A percentile compares a stretch with the other conserved stretches of the same genome.
These are phyloP conservation scores for Lepus americanus DNA, from an alignment of 2,113 vertebrate genomes.

Conservation along the genomic window DNA sequence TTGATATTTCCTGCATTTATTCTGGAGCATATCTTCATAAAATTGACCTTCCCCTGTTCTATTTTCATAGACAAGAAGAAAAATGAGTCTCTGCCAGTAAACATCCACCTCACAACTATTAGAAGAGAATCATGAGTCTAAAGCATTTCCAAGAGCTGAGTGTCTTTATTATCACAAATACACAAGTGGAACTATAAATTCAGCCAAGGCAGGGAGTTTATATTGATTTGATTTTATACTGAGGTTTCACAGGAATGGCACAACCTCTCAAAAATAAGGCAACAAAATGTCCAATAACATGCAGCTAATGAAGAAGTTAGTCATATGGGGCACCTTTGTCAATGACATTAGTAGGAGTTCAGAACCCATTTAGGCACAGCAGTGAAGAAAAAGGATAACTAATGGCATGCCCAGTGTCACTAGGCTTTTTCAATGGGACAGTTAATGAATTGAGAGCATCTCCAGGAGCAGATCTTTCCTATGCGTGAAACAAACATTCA, in stretches of 20 bases:
- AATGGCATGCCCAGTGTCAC: background rate
- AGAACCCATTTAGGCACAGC: background rate
- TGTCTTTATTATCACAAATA: constrained; percentile 69
- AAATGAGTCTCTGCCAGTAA: constrained; percentile 72
- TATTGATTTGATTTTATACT: constrained; percentile 70
- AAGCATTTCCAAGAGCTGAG: constrained; percentile 62
- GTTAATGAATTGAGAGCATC: background rate
- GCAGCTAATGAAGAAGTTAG: constrained; percentile 59
- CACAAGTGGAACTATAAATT: constrained; percentile 62
- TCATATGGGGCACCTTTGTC: constrained; percentile 20
- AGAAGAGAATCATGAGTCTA: constrained; percentile 42
- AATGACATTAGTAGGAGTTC: background rate
- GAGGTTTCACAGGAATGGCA: constrained; percentile 31
- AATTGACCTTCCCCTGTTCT: constrained; percentile 16
- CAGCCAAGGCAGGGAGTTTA: constrained; percentile 57
- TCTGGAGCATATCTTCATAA: constrained; percentile 47
- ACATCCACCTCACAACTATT: constrained; percentile 57
- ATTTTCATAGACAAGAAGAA: constrained; percentile 69
- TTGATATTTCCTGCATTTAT: constrained; percentile 66
- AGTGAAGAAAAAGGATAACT: background rate
- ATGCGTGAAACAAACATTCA: background rate
- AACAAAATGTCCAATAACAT: constrained; percentile 20
- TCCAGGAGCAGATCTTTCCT: background rate
- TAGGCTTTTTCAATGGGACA: background rate
- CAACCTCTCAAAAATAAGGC: constrained; percentile 33